Evolutionary conservation across 1,140 invertebrate species (phyloP).

Genomic region (Trachelipus rathkii): DNA sequence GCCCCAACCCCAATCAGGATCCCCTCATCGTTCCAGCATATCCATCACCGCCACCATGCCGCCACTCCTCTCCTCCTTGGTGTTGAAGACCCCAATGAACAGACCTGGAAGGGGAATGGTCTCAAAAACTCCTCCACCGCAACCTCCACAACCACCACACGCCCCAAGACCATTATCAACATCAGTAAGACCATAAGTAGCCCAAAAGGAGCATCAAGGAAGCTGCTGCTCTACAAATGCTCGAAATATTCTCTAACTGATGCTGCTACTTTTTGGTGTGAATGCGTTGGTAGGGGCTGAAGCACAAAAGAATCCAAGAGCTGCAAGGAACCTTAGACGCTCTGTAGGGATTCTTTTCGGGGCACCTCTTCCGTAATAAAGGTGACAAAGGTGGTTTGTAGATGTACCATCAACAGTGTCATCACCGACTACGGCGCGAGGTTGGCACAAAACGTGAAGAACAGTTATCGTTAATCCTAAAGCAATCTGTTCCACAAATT

Average conservation of each 20-base stretch:
- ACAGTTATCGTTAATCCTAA: conserved; percentile 27
- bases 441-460: conserved; percentile 28
- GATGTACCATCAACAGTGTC: conserved; percentile 9
- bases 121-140: conserved; percentile 19
- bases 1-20: neutral
- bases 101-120: neutral
- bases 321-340: conserved; percentile 13
- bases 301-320: conserved; percentile 27
- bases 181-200: neutral
- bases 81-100: conserved; percentile 19
- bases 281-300: conserved; percentile 22
- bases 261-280: neutral
- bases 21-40: neutral
- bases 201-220: neutral
- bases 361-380: neutral
- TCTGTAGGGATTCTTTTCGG: conserved; percentile 25
- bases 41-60: neutral
- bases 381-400: neutral
- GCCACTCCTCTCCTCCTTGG: neutral
- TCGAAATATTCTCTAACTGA: neutral
- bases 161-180: conserved; percentile 12
- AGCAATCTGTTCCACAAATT: conserved; percentile 26
- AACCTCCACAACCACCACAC: conserved; percentile 28
- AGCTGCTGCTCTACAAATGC: neutral
- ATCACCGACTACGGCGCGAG: conserved; percentile 1